These are phyloP conservation scores for Gobius niger DNA, from an alignment of 2,113 vertebrate species.

Conservation along the genomic window DNA sequence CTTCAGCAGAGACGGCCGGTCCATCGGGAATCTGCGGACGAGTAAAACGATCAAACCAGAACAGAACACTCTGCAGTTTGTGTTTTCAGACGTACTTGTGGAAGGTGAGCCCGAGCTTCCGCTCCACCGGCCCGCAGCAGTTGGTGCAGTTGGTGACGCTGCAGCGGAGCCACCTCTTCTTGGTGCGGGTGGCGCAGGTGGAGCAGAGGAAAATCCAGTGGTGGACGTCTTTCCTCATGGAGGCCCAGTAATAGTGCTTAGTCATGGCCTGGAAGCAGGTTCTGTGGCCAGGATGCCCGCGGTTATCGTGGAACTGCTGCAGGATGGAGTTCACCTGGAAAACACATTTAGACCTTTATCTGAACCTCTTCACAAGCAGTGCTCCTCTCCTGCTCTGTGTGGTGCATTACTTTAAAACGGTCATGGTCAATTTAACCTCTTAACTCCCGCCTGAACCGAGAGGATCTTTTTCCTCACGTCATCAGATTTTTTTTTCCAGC, in stretches of 20 bases:
- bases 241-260: slow-evolving; percentile 64
- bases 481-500: too few species aligned
- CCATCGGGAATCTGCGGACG: slow-evolving; percentile 61
- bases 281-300: slow-evolving; percentile 59
- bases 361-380: too few species aligned
- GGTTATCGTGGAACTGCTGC: slow-evolving; percentile 63
- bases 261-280: slow-evolving; percentile 56
- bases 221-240: slow-evolving; percentile 59
- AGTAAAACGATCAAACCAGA: too few species aligned
- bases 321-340: slow-evolving; percentile 59
- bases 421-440: too few species aligned
- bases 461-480: too few species aligned
- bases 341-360: not conserved
- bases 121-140: slow-evolving; percentile 62
- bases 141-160: slow-evolving; percentile 65
- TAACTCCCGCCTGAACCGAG: too few species aligned
- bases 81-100: slow-evolving; percentile 43
- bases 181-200: slow-evolving; percentile 56
- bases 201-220: slow-evolving; percentile 64
- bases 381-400: too few species aligned
- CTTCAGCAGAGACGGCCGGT: slow-evolving; percentile 37
- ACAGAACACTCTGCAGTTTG: not conserved
- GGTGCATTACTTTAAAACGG: too few species aligned
- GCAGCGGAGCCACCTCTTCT: slow-evolving; percentile 61
- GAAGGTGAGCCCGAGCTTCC: slow-evolving; percentile 66